These are phyloP conservation scores for Gymnarchus niloticus DNA, from an alignment of 2,113 vertebrate genomes.

Conservation along the genomic window DNA sequence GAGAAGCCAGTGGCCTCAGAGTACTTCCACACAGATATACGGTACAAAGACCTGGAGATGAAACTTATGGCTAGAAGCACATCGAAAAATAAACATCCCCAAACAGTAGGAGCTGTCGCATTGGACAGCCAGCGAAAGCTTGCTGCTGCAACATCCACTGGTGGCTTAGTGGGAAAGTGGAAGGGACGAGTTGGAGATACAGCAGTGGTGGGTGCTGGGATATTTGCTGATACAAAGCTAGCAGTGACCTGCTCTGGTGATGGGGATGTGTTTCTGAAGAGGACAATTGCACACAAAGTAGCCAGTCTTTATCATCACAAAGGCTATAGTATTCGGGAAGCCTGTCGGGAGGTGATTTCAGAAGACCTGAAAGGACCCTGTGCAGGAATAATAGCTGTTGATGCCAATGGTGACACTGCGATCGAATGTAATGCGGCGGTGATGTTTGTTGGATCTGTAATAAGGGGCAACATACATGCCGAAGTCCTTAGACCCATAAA, in stretches of 20 bases:
- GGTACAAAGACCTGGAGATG: conserved; percentile 49
- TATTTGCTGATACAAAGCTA: conserved; percentile 61
- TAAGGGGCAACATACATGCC: conserved; percentile 45
- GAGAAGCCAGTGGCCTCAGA: conserved; percentile 46
- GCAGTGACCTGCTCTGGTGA: conserved; percentile 67
- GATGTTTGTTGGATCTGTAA: conserved; percentile 63
- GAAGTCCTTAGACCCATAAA: conserved; percentile 56
- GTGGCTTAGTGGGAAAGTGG: conserved; percentile 63
- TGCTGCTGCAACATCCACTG: conserved; percentile 66
- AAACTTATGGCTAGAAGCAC: conserved; percentile 38
- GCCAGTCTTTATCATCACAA: conserved; percentile 63
- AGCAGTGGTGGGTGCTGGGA: conserved; percentile 65
- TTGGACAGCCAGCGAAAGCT: conserved; percentile 52
- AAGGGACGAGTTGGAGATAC: conserved; percentile 68
- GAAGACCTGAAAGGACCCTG: conserved; percentile 53
- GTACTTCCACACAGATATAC: conserved; percentile 64
- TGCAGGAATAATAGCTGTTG: conserved; percentile 65
- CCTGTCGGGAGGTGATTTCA: conserved; percentile 60
- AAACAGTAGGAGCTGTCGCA: conserved; percentile 68
- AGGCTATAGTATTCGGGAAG: conserved; percentile 54
- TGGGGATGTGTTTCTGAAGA: conserved; percentile 66
- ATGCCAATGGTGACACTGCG: conserved; percentile 51
- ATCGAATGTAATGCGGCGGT: conserved; percentile 63
- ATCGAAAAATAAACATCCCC: conserved; percentile 60
- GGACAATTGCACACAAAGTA: conserved; percentile 64